Conservation (phyloP, 2,113 vertebrate genomes). For the Chaetura pelagica region DNA sequence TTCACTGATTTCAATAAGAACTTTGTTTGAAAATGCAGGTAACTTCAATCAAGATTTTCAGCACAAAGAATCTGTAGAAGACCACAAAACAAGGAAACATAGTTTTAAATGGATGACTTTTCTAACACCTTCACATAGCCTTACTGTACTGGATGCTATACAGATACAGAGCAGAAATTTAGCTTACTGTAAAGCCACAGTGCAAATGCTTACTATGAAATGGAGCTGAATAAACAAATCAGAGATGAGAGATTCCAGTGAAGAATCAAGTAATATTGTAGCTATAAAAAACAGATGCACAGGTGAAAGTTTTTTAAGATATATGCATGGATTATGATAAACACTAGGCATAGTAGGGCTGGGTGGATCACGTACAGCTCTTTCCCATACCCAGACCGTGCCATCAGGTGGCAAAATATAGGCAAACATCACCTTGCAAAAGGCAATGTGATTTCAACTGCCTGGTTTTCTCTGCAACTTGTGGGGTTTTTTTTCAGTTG, state of each 20-base stretch:
- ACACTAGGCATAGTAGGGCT: accelerated
- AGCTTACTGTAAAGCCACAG: background rate
- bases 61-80: background rate
- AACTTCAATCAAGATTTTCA: background rate
- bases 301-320: background rate
- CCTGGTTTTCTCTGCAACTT: background rate
- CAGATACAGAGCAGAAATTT: background rate
- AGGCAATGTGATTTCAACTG: background rate
- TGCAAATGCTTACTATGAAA: background rate
- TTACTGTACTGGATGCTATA: background rate
- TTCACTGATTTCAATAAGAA: accelerated
- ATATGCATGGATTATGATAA: accelerated
- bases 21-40: background rate
- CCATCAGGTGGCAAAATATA: background rate
- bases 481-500: constrained; percentile 1
- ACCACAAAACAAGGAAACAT: background rate
- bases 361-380: background rate
- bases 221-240: background rate
- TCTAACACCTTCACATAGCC: background rate
- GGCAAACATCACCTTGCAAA: background rate
- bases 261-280: background rate
- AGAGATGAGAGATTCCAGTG: background rate
- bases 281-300: background rate
- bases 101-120: background rate
- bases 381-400: background rate